Evolutionary conservation across 2,113 vertebrate species (phyloP).

Genomic region (Henicopernis longicauda): DNA sequence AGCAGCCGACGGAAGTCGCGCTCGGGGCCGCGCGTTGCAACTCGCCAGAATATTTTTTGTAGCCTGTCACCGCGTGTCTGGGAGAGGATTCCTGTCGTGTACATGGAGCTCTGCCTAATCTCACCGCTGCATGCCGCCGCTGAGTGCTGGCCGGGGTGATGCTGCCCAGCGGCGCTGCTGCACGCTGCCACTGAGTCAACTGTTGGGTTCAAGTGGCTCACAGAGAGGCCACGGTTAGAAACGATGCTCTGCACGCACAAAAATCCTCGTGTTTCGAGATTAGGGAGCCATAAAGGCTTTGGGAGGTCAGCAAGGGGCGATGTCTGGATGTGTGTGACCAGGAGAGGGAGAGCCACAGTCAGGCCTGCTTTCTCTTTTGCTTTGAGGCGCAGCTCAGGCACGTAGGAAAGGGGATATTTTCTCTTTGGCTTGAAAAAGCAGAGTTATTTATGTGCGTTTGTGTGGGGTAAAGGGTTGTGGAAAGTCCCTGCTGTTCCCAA

Average conservation of each 20-base stretch:
- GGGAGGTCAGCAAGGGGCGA: neutral
- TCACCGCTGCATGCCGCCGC: neutral
- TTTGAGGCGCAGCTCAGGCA: neutral
- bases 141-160: neutral
- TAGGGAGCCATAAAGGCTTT: neutral
- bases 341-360: neutral
- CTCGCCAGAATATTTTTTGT: neutral
- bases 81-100: neutral
- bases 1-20: neutral
- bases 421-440: neutral
- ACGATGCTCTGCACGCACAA: neutral
- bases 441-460: neutral
- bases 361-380: neutral
- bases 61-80: neutral
- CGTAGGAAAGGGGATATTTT: neutral
- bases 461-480: neutral
- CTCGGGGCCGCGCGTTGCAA: fast-evolving
- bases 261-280: neutral
- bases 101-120: slow-evolving; percentile 10
- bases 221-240: neutral
- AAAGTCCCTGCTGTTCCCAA: neutral
- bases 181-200: neutral
- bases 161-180: neutral
- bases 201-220: slow-evolving; percentile 13
- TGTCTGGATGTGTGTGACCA: neutral